Evolutionary conservation across 2,113 vertebrate species (phyloP).

Genomic region (Oenanthe melanoleuca): DNA sequence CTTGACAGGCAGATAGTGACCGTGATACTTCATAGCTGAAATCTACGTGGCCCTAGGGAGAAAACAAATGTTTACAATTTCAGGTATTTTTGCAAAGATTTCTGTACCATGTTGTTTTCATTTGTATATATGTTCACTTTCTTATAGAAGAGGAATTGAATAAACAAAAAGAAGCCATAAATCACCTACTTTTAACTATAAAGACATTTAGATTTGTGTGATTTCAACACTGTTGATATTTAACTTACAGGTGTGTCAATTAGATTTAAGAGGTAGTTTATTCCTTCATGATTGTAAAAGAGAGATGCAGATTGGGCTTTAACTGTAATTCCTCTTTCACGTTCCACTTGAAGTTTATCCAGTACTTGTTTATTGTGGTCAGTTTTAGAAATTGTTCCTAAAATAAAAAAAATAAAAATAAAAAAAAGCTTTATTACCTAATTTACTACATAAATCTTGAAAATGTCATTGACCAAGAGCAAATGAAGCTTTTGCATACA

Average conservation of each 20-base stretch:
- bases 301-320: slow-evolving; percentile 98
- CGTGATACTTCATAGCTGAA: slow-evolving; percentile 97
- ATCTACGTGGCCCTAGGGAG: slow-evolving; percentile 91
- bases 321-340: slow-evolving; percentile 96
- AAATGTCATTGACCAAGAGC: not conserved
- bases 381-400: slow-evolving; percentile 92
- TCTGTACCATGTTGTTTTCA: not conserved
- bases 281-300: slow-evolving; percentile 82
- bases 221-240: not conserved
- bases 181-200: not conserved
- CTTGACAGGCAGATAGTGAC: slow-evolving; percentile 94
- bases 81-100: not conserved
- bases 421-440: not conserved
- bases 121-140: not conserved
- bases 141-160: not conserved
- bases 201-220: not conserved
- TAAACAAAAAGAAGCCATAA: not conserved
- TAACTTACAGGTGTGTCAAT: slow-evolving; percentile 94
- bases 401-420: slow-evolving; percentile 31
- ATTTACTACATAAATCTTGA: not conserved
- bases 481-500: not conserved
- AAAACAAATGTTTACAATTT: not conserved
- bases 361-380: slow-evolving; percentile 92
- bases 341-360: slow-evolving; percentile 96
- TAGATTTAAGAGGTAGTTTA: slow-evolving; percentile 92